phyloP scores from a whole-genome alignment of 2,113 vertebrate species.

The Podocnemis expansa region DNA sequence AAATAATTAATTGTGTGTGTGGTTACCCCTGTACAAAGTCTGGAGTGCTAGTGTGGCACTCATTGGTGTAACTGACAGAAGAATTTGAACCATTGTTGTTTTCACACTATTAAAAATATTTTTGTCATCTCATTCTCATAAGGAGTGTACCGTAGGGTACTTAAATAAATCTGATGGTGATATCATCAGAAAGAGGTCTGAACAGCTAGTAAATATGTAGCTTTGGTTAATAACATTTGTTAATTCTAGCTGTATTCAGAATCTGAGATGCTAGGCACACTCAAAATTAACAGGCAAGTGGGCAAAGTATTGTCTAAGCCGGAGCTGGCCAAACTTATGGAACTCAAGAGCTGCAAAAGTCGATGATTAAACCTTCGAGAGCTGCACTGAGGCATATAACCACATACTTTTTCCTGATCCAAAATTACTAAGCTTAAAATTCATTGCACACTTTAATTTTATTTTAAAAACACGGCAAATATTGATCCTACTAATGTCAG shows the following conservation, averaged over 20 bases:
- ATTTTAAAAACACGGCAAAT: too few species aligned
- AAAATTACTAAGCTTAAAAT: too few species aligned
- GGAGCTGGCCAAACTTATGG: too few species aligned
- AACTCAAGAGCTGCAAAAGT: too few species aligned
- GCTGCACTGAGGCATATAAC: too few species aligned
- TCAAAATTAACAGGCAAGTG: not conserved
- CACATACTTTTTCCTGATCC: too few species aligned
- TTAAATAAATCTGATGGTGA: not conserved
- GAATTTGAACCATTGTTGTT: not conserved
- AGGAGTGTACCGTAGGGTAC: not conserved
- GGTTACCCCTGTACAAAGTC: not conserved
- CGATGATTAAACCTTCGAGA: too few species aligned
- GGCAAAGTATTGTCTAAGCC: not conserved
- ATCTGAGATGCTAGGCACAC: not conserved
- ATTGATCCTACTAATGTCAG: too few species aligned
- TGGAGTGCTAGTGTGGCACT: not conserved
- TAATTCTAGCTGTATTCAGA: not conserved
- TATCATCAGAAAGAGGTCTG: not conserved
- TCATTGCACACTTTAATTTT: too few species aligned
- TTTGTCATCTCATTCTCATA: not conserved
- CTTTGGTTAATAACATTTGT: not conserved
- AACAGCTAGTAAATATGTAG: not conserved
- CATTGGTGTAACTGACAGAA: not conserved
- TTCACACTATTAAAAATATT: not conserved
- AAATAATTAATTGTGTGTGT: not conserved